These are phyloP conservation scores for Tipula confusa DNA, from an alignment of 2,888 invertebrate genomes.

Conservation along the genomic window DNA sequence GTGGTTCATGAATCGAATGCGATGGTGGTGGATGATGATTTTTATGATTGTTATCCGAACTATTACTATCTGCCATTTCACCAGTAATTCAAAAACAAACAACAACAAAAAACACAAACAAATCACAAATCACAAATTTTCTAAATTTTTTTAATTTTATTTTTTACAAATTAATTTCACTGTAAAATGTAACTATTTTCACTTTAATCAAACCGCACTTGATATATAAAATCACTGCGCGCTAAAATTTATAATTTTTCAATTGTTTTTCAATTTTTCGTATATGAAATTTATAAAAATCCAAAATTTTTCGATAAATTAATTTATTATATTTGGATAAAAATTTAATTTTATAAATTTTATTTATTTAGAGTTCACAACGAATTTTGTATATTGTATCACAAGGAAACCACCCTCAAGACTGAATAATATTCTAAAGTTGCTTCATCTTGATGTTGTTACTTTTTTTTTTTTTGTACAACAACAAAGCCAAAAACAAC, in stretches of 20 bases:
- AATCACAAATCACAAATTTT: conserved; percentile 1
- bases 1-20: not conserved
- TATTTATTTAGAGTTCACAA: not conserved
- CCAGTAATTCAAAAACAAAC: not conserved
- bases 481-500: not conserved
- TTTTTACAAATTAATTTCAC: not conserved
- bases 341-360: not conserved
- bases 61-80: not conserved
- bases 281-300: too few species aligned
- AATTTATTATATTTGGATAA: too few species aligned
- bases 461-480: not conserved
- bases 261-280: not conserved
- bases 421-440: not conserved
- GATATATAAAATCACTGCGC: not conserved
- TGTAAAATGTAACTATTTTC: not conserved
- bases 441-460: not conserved
- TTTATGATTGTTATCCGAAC: conserved; percentile 20
- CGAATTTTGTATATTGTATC: not conserved
- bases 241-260: not conserved
- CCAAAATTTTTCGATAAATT: not conserved
- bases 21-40: not conserved
- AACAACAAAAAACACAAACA: not conserved
- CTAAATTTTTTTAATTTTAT: not conserved
- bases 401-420: not conserved
- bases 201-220: not conserved